Evolutionary conservation across 2,888 invertebrate genomes (phyloP).

Genomic region (Catocala nupta): DNA sequence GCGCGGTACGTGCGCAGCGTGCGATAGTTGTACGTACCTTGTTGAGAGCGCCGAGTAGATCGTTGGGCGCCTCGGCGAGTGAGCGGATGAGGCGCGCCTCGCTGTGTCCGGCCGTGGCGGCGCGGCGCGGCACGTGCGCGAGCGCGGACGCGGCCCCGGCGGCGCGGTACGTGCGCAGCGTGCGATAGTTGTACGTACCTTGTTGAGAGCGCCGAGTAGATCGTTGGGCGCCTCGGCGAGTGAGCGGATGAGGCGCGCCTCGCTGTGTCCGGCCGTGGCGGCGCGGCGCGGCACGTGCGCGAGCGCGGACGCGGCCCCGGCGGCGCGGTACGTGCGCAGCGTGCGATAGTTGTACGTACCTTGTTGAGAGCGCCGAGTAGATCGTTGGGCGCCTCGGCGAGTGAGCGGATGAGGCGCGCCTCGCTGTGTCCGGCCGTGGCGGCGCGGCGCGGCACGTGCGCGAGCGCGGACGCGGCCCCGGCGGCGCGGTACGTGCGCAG

Average conservation of each 20-base stretch:
- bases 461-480: constrained; percentile 6
- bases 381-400: constrained; percentile 49
- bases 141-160: constrained; percentile 56
- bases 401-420: constrained; percentile 23
- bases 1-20: not conserved
- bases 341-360: constrained; percentile 56
- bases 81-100: constrained; percentile 45
- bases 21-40: constrained; percentile 25
- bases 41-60: constrained; percentile 42
- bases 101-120: not conserved
- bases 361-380: constrained; percentile 44
- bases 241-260: constrained; percentile 21
- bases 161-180: constrained; percentile 59
- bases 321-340: constrained; percentile 87
- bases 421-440: constrained; percentile 29
- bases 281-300: constrained; percentile 70
- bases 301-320: constrained; percentile 7
- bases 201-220: constrained; percentile 44
- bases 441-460: constrained; percentile 70
- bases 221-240: constrained; percentile 49
- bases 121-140: not conserved
- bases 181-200: constrained; percentile 21
- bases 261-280: constrained; percentile 29
- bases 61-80: constrained; percentile 47
- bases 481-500: constrained; percentile 87